Evolutionary conservation across 1,140 invertebrate genomes (phyloP).

Genomic region (Bombus affinis): DNA sequence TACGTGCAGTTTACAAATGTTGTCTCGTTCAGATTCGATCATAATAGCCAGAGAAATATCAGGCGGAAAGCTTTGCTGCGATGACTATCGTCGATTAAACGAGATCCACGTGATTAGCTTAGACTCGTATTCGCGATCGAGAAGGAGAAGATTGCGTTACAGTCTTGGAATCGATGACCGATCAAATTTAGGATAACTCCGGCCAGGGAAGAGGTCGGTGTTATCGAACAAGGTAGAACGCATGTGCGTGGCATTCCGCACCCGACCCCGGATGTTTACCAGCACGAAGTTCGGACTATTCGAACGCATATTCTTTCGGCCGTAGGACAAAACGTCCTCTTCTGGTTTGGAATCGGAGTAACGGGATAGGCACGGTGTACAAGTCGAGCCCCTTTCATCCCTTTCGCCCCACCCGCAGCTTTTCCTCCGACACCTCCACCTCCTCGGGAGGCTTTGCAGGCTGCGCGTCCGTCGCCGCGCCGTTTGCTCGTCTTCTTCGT

Average conservation of each 20-base stretch:
- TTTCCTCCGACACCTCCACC: slow-evolving; percentile 51
- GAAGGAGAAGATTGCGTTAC: not conserved
- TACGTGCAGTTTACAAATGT: not conserved
- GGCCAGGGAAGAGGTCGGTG: not conserved
- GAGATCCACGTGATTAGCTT: not conserved
- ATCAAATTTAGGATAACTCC: not conserved
- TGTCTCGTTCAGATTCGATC: no score
- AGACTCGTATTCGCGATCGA: not conserved
- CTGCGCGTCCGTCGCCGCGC: slow-evolving; percentile 73
- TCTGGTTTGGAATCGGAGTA: slow-evolving; percentile 22
- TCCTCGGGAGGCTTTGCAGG: slow-evolving; percentile 66
- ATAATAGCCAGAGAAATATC: not conserved
- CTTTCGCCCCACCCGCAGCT: slow-evolving; percentile 30
- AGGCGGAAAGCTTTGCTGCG: not conserved
- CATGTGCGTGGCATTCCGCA: slow-evolving; percentile 13
- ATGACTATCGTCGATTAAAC: not conserved
- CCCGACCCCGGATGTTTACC: slow-evolving; percentile 11
- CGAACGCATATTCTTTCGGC: slow-evolving; percentile 24
- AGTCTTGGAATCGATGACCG: not conserved
- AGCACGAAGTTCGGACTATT: slow-evolving; percentile 27
- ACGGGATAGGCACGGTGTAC: slow-evolving; percentile 19
- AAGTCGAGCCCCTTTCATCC: slow-evolving; percentile 34
- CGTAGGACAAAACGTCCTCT: slow-evolving; percentile 56
- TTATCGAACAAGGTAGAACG: not conserved
- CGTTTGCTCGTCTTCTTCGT: slow-evolving; percentile 74